phyloP scores from a whole-genome alignment of 2,113 vertebrate genomes.

The Sebastes fasciatus region DNA sequence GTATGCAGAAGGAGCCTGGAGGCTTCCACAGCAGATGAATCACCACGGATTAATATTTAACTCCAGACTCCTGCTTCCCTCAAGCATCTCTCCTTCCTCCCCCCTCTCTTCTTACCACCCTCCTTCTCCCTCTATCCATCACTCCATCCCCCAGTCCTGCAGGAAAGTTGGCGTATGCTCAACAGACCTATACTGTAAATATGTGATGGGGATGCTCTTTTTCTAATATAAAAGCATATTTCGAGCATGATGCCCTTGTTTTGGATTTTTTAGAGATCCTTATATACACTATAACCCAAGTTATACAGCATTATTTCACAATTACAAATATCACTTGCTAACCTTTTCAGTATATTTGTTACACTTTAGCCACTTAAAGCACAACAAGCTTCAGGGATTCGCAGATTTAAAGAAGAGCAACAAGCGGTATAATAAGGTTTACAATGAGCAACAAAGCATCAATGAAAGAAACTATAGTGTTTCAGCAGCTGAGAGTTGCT shows the following conservation, averaged over 20 bases:
- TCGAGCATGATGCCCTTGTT: neutral
- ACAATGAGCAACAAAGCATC: neutral
- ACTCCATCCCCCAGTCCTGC: slow-evolving; percentile 65
- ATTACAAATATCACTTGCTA: neutral
- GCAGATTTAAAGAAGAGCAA: neutral
- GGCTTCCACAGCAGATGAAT: slow-evolving; percentile 85
- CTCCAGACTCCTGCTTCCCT: slow-evolving; percentile 83
- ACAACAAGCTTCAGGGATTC: neutral
- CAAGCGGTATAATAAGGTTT: neutral
- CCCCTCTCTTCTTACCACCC: slow-evolving; percentile 48
- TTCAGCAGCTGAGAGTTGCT: neutral
- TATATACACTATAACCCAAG: neutral
- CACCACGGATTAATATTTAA: slow-evolving; percentile 87
- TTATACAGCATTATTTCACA: neutral
- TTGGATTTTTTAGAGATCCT: neutral
- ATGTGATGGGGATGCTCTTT: slow-evolving; percentile 46
- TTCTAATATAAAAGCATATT: slow-evolving; percentile 42
- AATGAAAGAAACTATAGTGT: neutral
- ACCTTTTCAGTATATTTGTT: neutral
- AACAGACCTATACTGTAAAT: slow-evolving; percentile 61
- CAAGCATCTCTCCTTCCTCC: slow-evolving; percentile 74
- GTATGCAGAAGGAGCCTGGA: slow-evolving; percentile 81
- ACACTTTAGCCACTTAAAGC: neutral
- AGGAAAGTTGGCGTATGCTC: slow-evolving; percentile 69
- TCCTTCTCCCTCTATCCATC: slow-evolving; percentile 57